Evolutionary conservation across 1,140 invertebrate genomes (phyloP).

Genomic region (Acyrthosiphon pisum): DNA sequence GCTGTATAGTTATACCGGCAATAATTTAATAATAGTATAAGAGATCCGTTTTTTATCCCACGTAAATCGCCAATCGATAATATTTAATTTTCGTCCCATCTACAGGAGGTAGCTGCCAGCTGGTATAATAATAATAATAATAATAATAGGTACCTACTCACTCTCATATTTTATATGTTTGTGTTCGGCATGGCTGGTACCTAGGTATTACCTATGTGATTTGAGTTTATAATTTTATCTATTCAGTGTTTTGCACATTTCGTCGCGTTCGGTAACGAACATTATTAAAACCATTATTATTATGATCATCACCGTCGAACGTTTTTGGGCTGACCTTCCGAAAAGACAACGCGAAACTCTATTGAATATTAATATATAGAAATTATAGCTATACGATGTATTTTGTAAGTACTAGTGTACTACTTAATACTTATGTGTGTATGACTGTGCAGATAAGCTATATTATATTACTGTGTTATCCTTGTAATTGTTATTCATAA

Average conservation of each 20-base stretch:
- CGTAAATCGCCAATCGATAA: not conserved
- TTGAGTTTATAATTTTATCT: conserved; percentile 17
- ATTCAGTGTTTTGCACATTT: not conserved
- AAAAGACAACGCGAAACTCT: conserved; percentile 26
- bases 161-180: no score
- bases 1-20: not conserved
- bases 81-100: not conserved
- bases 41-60: not conserved
- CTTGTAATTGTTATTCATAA: not conserved
- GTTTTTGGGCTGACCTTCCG: conserved; percentile 29
- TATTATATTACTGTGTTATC: not conserved
- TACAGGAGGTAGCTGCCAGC: not conserved
- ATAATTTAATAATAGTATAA: not conserved
- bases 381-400: not conserved
- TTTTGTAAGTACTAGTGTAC: not conserved
- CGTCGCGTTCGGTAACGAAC: not conserved
- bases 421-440: not conserved
- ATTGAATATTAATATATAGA: not conserved
- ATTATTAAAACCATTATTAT: conserved; percentile 10
- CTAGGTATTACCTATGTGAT: not conserved
- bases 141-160: not conserved
- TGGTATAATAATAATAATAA: not conserved
- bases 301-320: not conserved
- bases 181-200: not conserved
- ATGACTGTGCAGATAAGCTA: not conserved